Percentiles rank a stretch among this genome's conserved stretches.
These are phyloP conservation scores for Natator depressus DNA, from an alignment of 2,113 vertebrate genomes.

Conservation along the genomic window DNA sequence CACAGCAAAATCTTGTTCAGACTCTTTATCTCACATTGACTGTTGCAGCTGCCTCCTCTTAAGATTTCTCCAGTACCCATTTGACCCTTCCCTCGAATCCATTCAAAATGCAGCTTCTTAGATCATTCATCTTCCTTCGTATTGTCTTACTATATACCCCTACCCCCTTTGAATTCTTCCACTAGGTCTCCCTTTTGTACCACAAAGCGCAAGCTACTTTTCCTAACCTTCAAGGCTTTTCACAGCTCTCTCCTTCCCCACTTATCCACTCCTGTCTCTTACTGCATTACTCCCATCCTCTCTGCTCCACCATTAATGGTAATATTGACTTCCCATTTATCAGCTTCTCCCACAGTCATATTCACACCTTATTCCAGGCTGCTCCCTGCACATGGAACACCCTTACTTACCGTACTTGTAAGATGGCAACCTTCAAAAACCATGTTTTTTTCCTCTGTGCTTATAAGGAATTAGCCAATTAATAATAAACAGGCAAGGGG, in stretches of 20 bases:
- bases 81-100: background rate
- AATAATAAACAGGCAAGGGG: accelerated
- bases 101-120: background rate
- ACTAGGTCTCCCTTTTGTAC: background rate
- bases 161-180: background rate
- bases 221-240: background rate
- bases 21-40: background rate
- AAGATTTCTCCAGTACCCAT: background rate
- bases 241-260: background rate
- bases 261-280: background rate
- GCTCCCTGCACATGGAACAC: background rate
- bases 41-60: background rate
- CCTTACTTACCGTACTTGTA: background rate
- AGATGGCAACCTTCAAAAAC: background rate
- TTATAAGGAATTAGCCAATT: background rate
- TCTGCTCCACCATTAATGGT: background rate
- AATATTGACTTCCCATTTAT: background rate
- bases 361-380: background rate
- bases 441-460: background rate
- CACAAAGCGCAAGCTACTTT: background rate
- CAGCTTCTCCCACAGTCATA: background rate
- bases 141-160: background rate
- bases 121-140: background rate
- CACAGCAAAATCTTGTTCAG: background rate
- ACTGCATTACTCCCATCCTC: background rate